phyloP scores from a whole-genome alignment of 2,113 vertebrate species.

The Notechis scutatus region DNA sequence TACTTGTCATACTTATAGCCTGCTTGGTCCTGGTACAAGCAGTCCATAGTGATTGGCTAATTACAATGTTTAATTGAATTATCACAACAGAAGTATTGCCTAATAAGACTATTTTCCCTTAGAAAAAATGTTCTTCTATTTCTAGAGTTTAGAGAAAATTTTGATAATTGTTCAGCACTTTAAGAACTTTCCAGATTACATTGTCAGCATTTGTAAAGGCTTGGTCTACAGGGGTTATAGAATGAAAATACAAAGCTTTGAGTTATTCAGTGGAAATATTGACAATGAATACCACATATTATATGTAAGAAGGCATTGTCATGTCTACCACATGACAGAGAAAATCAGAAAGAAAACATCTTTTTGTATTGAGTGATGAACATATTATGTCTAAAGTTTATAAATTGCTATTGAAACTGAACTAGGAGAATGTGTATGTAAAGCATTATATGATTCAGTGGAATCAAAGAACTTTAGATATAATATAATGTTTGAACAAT shows the following conservation, averaged over 20 bases:
- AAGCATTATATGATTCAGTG: not conserved
- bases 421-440: not conserved
- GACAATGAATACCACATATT: not conserved
- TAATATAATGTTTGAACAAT: not conserved
- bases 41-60: not conserved
- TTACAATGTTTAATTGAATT: not conserved
- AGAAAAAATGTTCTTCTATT: not conserved
- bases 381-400: not conserved
- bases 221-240: not conserved
- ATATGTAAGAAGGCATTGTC: not conserved
- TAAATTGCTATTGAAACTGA: not conserved
- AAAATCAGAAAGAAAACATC: not conserved
- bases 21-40: not conserved
- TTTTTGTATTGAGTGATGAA: not conserved
- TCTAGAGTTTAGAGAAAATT: not conserved
- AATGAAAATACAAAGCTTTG: not conserved
- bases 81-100: not conserved
- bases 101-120: not conserved
- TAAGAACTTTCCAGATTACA: not conserved
- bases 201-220: not conserved
- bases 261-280: not conserved
- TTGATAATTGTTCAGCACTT: not conserved
- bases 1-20: not conserved
- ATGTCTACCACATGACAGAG: not conserved
- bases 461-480: not conserved